phyloP scores from a whole-genome alignment of 2,113 vertebrate species.

The Buteo buteo region DNA sequence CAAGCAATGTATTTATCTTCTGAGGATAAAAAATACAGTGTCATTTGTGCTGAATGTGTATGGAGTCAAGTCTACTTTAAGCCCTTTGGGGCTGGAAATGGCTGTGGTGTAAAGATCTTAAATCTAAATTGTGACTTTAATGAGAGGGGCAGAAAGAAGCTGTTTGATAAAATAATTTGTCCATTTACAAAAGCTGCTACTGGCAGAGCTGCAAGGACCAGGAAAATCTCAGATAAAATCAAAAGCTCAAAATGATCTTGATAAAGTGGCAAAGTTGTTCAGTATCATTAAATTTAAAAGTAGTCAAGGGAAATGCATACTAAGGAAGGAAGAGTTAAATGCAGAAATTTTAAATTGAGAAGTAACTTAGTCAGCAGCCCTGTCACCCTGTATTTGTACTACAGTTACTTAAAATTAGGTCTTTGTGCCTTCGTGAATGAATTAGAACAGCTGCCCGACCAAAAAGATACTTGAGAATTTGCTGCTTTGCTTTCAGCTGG shows the following conservation, averaged over 20 bases:
- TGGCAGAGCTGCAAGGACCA: not conserved
- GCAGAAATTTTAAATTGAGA: not conserved
- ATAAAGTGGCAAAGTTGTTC: not conserved
- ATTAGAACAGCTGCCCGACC: not conserved
- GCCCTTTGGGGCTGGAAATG: not conserved
- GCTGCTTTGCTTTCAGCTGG: not conserved
- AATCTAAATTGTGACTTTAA: not conserved
- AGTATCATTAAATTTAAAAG: not conserved
- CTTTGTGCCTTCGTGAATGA: not conserved
- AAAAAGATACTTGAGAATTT: not conserved
- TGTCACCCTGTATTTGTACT: not conserved
- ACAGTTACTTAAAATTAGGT: not conserved
- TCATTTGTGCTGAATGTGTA: not conserved
- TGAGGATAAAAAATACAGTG: not conserved
- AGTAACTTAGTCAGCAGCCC: not conserved
- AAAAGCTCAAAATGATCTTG: not conserved
- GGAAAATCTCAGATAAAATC: not conserved
- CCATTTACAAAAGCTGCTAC: not conserved
- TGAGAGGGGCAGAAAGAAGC: not conserved
- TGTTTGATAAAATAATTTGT: not conserved
- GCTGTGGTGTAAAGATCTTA: not conserved
- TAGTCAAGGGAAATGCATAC: not conserved
- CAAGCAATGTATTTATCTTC: not conserved
- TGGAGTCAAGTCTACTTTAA: not conserved
- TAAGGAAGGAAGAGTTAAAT: not conserved